Percentiles rank a stretch among this genome's conserved stretches.
Evolutionary conservation across 2,888 invertebrate genomes (phyloP).

Genomic region (Rhorus exstirpatorius): DNA sequence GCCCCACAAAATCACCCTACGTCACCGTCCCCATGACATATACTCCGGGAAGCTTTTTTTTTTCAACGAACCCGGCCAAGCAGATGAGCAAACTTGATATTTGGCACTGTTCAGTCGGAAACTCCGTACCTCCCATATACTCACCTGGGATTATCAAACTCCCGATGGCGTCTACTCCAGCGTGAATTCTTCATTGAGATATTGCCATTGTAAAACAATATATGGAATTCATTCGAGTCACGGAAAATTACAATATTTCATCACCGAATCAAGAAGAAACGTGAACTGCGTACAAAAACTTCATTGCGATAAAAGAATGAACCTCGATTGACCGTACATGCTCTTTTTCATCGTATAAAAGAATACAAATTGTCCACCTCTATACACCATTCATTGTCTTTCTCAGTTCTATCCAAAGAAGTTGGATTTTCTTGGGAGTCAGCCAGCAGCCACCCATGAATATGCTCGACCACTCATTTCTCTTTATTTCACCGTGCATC

Average conservation of each 20-base stretch:
- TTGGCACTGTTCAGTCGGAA: constrained; percentile 18
- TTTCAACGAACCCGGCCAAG: constrained; percentile 13
- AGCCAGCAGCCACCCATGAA: neutral
- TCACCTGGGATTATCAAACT: neutral
- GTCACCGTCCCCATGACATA: constrained; percentile 1
- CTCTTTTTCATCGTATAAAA: too few species aligned
- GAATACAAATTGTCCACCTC: neutral
- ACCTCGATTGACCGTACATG: neutral
- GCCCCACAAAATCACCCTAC: constrained; percentile 21
- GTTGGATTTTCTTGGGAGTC: too few species aligned
- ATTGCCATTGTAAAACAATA: neutral
- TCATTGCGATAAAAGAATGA: neutral
- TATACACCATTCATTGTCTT: too few species aligned
- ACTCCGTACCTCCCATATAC: neutral
- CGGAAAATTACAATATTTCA: neutral
- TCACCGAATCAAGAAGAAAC: neutral
- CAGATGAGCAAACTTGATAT: constrained; percentile 14
- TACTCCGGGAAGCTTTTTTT: constrained; percentile 17
- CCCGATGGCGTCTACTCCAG: neutral
- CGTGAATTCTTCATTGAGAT: neutral
- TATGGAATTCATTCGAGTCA: neutral
- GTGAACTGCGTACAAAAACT: neutral
- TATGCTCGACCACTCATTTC: neutral
- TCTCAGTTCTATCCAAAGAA: too few species aligned
- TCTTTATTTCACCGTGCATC: constrained; percentile 26